Conservation (phyloP, 1,140 invertebrate genomes). For the Papilio dardanus region DNA sequence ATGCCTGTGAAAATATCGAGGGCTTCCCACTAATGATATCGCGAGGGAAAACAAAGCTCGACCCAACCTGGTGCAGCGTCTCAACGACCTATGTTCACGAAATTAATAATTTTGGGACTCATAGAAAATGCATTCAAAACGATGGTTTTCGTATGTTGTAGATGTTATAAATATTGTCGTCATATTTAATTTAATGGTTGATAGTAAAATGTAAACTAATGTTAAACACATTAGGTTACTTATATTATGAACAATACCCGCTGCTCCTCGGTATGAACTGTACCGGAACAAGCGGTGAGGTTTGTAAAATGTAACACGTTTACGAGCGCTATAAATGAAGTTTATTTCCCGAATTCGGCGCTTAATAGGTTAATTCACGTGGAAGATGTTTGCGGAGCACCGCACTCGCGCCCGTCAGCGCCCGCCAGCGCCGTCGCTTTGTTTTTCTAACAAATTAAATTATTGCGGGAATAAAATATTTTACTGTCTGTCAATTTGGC, state of each 20-base stretch:
- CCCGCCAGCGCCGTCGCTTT: slow-evolving; percentile 46
- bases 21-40: slow-evolving; percentile 79
- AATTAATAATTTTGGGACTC: slow-evolving; percentile 2
- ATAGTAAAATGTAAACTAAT: background rate
- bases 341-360: slow-evolving; percentile 65
- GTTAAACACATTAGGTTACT: background rate
- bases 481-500: slow-evolving; percentile 81
- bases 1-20: slow-evolving; percentile 78
- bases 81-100: slow-evolving; percentile 5
- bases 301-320: slow-evolving; percentile 52
- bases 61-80: slow-evolving; percentile 28
- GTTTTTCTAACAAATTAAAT: slow-evolving; percentile 81
- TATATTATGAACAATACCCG: background rate
- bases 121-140: background rate
- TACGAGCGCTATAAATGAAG: slow-evolving; percentile 58
- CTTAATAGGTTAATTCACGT: slow-evolving; percentile 79
- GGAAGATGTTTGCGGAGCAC: slow-evolving; percentile 72
- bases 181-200: background rate
- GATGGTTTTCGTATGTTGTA: background rate
- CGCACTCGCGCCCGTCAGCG: slow-evolving; percentile 47
- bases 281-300: slow-evolving; percentile 13
- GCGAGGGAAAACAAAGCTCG: slow-evolving; percentile 72
- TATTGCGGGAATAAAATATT: slow-evolving; percentile 81
- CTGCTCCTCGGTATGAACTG: background rate
- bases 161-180: background rate